Evolutionary conservation across 2,797 vertebrate species (phyloP).

Genomic region (Bradypodion ventrale): DNA sequence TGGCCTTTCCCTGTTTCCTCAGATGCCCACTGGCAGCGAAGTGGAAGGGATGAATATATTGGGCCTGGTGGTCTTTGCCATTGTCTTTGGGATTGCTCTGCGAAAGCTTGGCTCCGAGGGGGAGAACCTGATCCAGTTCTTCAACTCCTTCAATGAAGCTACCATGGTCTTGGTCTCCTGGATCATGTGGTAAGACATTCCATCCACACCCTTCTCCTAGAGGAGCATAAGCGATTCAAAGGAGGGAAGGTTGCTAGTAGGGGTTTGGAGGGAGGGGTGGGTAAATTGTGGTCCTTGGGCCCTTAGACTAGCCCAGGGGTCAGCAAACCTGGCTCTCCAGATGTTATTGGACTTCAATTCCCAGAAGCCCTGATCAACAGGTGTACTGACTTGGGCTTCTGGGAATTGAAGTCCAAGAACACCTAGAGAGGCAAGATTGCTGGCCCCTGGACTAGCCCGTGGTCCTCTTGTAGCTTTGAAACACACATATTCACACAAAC

Average conservation of each 20-base stretch:
- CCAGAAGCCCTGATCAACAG: no score
- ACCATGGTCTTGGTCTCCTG: conserved; percentile 86
- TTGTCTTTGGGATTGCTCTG: conserved; percentile 86
- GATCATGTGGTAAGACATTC: conserved; percentile 84
- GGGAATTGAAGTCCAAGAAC: no score
- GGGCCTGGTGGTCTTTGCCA: conserved; percentile 90
- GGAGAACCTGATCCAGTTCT: conserved; percentile 86
- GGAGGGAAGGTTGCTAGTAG: no score
- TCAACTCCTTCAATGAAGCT: conserved; percentile 85
- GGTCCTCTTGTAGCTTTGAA: neutral
- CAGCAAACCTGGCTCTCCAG: no score
- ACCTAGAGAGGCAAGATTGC: no score
- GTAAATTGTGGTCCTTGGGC: neutral
- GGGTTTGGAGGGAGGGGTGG: neutral
- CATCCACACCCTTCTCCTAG: neutral
- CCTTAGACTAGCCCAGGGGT: no score
- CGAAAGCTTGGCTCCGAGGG: conserved; percentile 88
- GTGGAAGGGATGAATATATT: conserved; percentile 91
- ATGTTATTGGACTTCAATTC: no score
- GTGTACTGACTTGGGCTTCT: no score
- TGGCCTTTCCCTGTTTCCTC: neutral
- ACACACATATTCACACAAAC: no score
- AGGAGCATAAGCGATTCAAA: no score
- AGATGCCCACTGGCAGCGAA: conserved; percentile 77
- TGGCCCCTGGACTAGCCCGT: no score